Base-by-base conservation (phyloP, 2,797 vertebrate genomes). In the Taeniopygia guttata region DNA sequence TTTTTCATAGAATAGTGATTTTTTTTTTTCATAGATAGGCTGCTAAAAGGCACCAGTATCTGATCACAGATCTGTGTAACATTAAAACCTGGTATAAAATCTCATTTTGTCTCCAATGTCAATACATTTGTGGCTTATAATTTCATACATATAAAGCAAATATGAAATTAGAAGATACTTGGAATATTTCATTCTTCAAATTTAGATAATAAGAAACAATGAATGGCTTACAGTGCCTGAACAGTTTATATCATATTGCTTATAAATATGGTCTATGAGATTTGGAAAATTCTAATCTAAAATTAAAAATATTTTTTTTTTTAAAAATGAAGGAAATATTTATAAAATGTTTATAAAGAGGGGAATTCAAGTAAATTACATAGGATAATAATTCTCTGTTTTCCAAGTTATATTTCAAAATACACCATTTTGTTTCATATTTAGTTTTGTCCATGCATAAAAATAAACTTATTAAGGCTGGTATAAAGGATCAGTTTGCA, bases 261-360 rank as follows among this genome's bases (percentile, higher is more conserved):
- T 64, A 38, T n/a, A 56, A 64, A 64, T 20, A n/a, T 40, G 1
- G 3, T 25, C 54, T 42, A 1, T 54, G 25, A 62, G 9, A 59
- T 5, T 8, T 63, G 3, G 12, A 80, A 88, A 34, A 27, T 1
- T 59, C 26, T 36, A 69, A 67, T 49, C 7, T 30, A 58, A 17
- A 78, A 70, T 75, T 5, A 38, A 30, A 62, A 54, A 26, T 4
- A 5, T 7, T 1, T 45, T 45, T 56, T 51, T 23, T 29, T 11
- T 11, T n/a, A n/a, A n/a, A n/a, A 1, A 45, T 14, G 0, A 42
- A 32, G 4, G 0, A 55, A 89, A 38, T 58, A 0, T 36, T 80
- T 55, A 29, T 26, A 55, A 62, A 46, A 40, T 36, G 0, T 69
- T 79, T 34, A 64, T 42, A 60, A 87, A 74, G 3, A 32, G 4